Percentiles rank a stretch among this genome's conserved stretches.
Conservation (phyloP, 2,113 vertebrate species). For the Arvicanthis niloticus region DNA sequence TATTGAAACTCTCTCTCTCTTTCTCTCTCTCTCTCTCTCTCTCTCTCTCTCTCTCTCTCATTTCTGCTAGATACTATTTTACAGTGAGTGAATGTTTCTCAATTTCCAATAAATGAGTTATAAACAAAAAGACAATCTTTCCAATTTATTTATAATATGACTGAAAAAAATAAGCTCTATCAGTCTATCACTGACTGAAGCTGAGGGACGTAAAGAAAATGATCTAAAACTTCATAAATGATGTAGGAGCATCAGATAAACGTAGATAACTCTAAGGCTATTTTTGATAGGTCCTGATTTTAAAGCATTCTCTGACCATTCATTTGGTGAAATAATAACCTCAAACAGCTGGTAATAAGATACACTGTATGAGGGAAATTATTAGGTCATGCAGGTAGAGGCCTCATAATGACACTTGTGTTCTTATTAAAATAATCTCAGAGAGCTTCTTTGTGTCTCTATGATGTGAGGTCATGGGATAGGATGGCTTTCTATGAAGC, state of each 20-base stretch:
- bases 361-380: neutral
- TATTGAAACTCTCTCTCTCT: neutral
- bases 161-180: neutral
- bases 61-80: neutral
- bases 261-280: neutral
- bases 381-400: neutral
- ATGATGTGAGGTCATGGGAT: neutral
- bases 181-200: neutral
- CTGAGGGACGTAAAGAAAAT: neutral
- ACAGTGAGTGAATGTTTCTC: neutral
- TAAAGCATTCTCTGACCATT: neutral
- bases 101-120: neutral
- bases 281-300: conserved; percentile 3
- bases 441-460: neutral
- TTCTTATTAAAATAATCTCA: neutral
- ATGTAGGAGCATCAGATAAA: neutral
- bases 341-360: neutral
- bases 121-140: conserved; percentile 4
- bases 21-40: too few species aligned
- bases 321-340: neutral
- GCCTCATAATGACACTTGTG: neutral
- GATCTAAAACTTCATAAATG: neutral
- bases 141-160: neutral
- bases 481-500: too few species aligned
- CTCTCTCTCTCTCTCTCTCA: neutral